Evolutionary conservation across 1,140 invertebrate genomes (phyloP).

Genomic region (Lerema accius): DNA sequence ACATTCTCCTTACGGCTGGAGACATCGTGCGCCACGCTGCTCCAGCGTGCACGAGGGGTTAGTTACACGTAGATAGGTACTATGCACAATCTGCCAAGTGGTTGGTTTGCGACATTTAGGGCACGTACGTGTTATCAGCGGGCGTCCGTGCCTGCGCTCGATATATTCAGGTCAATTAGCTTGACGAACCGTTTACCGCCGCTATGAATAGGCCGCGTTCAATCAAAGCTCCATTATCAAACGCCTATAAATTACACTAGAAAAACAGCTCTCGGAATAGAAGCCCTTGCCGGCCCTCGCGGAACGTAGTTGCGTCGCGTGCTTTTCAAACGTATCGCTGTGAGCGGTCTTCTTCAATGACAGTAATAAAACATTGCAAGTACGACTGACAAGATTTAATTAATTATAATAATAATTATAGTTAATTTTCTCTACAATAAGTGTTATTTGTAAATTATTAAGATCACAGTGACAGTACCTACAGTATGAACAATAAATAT

Average conservation of each 20-base stretch:
- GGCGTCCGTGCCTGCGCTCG: slow-evolving; percentile 15
- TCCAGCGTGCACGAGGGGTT: too few species aligned
- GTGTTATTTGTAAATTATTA: too few species aligned
- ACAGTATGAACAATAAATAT: too few species aligned
- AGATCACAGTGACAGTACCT: too few species aligned
- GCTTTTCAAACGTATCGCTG: neutral
- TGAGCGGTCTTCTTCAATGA: too few species aligned
- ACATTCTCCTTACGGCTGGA: too few species aligned
- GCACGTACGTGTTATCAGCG: slow-evolving; percentile 17
- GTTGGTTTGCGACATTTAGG: slow-evolving; percentile 6
- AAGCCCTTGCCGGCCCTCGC: neutral
- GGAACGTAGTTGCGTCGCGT: neutral
- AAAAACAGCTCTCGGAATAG: neutral
- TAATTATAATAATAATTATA: too few species aligned
- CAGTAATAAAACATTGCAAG: too few species aligned
- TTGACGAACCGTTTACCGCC: slow-evolving; percentile 27
- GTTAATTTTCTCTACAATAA: too few species aligned
- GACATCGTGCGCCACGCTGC: neutral
- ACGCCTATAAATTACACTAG: slow-evolving; percentile 13
- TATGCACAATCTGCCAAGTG: neutral
- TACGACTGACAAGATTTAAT: too few species aligned
- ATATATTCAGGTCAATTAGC: slow-evolving; percentile 28
- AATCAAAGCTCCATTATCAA: slow-evolving; percentile 30
- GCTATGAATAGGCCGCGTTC: slow-evolving; percentile 30
- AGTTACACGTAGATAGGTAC: too few species aligned